Percentiles rank a stretch among this genome's conserved stretches.
phyloP scores from a whole-genome alignment of 1,140 invertebrate species.

The Aculops lycopersici region DNA sequence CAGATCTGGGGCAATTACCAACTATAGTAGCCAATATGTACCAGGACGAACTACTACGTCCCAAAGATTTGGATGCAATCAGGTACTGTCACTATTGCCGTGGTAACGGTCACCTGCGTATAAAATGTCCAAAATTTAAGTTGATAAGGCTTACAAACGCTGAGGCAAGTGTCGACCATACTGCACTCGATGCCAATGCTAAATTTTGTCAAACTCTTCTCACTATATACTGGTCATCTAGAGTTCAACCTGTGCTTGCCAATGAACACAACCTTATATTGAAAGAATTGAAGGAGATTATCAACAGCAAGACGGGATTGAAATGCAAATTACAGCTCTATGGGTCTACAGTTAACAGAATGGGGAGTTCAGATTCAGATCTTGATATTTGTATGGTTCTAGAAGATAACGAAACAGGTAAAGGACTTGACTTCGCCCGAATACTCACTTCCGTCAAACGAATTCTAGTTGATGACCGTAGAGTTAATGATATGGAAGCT shows the following conservation, averaged over 20 bases:
- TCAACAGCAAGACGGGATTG: conserved; percentile 14
- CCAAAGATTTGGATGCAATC: conserved; percentile 10
- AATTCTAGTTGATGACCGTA: conserved; percentile 15
- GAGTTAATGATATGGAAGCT: conserved; percentile 19
- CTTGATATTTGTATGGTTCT: conserved; percentile 28
- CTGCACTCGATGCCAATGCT: background rate
- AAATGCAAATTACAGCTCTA: conserved; percentile 21
- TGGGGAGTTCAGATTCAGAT: conserved; percentile 25
- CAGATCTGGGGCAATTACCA: conserved; percentile 1
- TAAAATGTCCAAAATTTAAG: conserved; percentile 22
- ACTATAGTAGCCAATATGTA: background rate
- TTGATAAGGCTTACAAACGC: conserved; percentile 19
- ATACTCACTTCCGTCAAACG: conserved; percentile 18
- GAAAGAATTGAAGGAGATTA: conserved; percentile 15
- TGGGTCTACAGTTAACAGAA: conserved; percentile 29
- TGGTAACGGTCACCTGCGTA: conserved; percentile 21
- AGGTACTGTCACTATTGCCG: conserved; percentile 21
- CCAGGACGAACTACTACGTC: background rate
- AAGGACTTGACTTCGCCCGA: conserved; percentile 15
- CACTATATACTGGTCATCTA: background rate
- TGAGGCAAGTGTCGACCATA: conserved; percentile 15
- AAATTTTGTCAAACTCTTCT: background rate
- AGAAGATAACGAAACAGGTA: conserved; percentile 13
- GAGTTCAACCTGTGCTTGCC: background rate
- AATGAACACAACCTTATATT: conserved; percentile 12